These are phyloP conservation scores for zebrafish (Danio rerio) DNA, from an alignment of 2,113 vertebrate species.

Conservation along the genomic window DNA sequence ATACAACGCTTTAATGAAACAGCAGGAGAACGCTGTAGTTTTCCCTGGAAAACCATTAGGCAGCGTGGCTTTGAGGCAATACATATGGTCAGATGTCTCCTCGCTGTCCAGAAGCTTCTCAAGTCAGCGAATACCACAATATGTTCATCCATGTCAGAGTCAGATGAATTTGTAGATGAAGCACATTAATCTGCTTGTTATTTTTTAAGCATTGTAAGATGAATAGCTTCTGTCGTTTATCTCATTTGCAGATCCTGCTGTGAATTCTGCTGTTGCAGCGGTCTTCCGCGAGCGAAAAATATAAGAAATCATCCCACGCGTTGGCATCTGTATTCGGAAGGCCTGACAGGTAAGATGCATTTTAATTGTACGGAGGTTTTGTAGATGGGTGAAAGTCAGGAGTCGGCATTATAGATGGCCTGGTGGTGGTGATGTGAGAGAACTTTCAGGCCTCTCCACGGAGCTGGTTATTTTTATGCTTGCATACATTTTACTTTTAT, in stretches of 20 bases:
- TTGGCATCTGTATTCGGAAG: not conserved
- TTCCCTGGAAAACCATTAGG: slow-evolving; percentile 40
- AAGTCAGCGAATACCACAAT: slow-evolving; percentile 6
- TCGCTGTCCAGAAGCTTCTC: slow-evolving; percentile 9
- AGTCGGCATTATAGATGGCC: not conserved
- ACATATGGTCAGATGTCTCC: slow-evolving; percentile 42
- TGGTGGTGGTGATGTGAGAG: not conserved
- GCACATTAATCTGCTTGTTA: slow-evolving; percentile 30
- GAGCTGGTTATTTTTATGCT: not conserved
- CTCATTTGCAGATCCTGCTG: slow-evolving; percentile 40
- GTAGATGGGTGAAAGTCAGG: not conserved
- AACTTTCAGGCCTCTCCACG: not conserved
- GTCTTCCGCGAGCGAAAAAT: slow-evolving; percentile 1
- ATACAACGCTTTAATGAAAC: slow-evolving; percentile 42
- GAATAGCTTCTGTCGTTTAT: slow-evolving; percentile 13
- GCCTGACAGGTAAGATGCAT: slow-evolving; percentile 31
- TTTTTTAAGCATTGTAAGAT: slow-evolving; percentile 2
- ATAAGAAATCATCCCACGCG: not conserved
- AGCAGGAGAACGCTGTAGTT: slow-evolving; percentile 28
- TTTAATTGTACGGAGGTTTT: not conserved
- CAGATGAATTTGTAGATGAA: slow-evolving; percentile 26
- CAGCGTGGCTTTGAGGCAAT: not conserved
- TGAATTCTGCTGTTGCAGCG: slow-evolving; percentile 29
- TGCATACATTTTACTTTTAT: too few species aligned
- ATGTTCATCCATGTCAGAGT: slow-evolving; percentile 4